Evolutionary conservation across 1,140 invertebrate genomes (phyloP), one percentile per base, ranked within the genome.

Genomic region (Drosophila watanabei): DNA sequence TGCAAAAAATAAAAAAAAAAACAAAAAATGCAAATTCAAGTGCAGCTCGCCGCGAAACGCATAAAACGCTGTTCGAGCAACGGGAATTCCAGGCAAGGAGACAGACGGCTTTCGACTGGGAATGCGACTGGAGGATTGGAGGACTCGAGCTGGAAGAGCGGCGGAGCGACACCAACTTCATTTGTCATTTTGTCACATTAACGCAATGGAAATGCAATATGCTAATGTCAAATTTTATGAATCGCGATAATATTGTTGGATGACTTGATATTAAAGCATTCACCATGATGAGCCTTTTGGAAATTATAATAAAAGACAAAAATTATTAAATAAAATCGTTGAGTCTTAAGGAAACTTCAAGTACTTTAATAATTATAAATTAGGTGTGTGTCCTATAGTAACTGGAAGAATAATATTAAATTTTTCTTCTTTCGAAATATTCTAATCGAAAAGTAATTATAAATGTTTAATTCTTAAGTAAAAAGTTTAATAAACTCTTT

Each of bases 181-280:
- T 89, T 89, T 89, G 86, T 89, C 86, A 89, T 90, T 89, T 89
- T 89, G 86, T 89, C 86, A 89, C 86, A 89, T 89, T 89, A 89
- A 89, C 86, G 86, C 79, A 90, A 82, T 90, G 87, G 86, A 86
- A 89, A 89, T 90, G 87, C 86, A 90, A 89, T 90, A 89, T 89
- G 85, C 85, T 90, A 89, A 89, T 88, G 81, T 88, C 84, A 88
- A 81, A 89, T 89, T 84, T 88, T 89, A 89, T 88, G 84, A 88
- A 88, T 89, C 64, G 62, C 49, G 70, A 85, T 80, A 87, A 88
- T 80, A 80, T 70, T 66, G 68, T 64, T 35, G 32, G 37, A 54
- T 48, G 51, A 60, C 72, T 79, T 79, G 57, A 86, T 87, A 85
- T 85, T 75, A 75, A 61, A 81, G 68, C 46, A 24, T 20, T 57